A percentile compares a stretch with the other conserved stretches of the same genome.
Evolutionary conservation across 2,113 vertebrate species (phyloP).

Genomic region (Leptobrachium ailaonicum): DNA sequence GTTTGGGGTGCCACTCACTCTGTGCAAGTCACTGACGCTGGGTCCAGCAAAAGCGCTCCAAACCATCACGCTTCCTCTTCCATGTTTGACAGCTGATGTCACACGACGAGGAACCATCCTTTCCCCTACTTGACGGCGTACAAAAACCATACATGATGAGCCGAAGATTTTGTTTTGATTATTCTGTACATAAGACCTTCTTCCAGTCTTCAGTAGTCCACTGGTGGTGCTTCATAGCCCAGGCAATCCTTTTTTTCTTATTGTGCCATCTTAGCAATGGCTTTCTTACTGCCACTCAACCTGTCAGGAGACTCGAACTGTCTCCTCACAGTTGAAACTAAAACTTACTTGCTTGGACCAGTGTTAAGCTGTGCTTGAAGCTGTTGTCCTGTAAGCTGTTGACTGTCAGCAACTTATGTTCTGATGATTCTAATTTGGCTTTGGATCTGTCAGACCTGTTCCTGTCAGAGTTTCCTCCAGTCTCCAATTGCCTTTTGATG

Average conservation of each 20-base stretch:
- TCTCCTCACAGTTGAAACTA: not conserved
- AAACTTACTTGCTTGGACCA: not conserved
- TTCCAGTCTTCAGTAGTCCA: conserved; percentile 8
- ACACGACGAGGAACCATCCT: conserved; percentile 1
- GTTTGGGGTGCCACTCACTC: not conserved
- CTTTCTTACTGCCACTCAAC: too few relatives aligned
- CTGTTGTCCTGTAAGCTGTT: not conserved
- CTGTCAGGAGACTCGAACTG: not conserved
- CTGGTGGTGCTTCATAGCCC: not conserved
- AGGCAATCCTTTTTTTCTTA: not conserved
- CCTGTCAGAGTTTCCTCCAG: not conserved
- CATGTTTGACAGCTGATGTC: conserved; percentile 13
- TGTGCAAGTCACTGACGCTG: not conserved
- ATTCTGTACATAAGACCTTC: not conserved
- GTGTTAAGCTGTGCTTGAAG: not conserved
- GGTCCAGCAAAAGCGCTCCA: conserved; percentile 1
- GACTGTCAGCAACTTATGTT: not conserved
- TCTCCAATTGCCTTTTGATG: not conserved
- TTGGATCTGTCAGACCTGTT: not conserved
- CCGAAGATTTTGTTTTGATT: not conserved
- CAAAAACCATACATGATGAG: not conserved
- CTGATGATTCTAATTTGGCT: not conserved
- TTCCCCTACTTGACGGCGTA: not conserved
- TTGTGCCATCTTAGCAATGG: not conserved
- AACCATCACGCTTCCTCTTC: not conserved